Percentiles rank a stretch among this genome's conserved stretches.
Conservation (phyloP, 92 coral and sea anemone genomes). For the Bergia sp. region DNA sequence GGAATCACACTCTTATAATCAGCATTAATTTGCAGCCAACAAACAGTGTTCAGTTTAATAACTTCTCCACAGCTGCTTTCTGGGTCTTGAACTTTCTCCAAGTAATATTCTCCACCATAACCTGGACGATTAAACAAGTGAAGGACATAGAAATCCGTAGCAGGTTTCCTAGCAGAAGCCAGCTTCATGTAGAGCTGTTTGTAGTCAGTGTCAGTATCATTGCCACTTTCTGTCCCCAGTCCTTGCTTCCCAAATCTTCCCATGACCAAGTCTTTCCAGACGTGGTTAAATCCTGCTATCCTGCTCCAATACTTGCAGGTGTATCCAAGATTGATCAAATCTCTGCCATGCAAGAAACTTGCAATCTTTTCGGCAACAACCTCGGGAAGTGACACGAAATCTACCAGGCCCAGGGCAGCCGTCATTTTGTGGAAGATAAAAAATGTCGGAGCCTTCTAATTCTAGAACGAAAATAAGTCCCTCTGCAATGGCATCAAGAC, state of each 20-base stretch:
- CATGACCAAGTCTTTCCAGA: constrained; percentile 66
- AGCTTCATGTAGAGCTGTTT: constrained; percentile 67
- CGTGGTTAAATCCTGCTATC: constrained; percentile 48
- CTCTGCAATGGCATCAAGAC: no score
- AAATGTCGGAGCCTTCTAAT: no score
- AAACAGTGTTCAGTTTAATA: constrained; percentile 60
- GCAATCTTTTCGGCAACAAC: constrained; percentile 73
- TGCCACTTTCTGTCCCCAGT: background rate
- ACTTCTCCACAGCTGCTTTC: constrained; percentile 72
- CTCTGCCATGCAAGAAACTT: constrained; percentile 61
- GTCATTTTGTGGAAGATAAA: background rate
- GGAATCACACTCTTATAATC: constrained; percentile 61
- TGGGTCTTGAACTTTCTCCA: constrained; percentile 61
- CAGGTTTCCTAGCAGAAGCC: constrained; percentile 60
- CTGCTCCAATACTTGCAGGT: constrained; percentile 74
- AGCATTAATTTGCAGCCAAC: constrained; percentile 68
- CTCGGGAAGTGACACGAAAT: constrained; percentile 47
- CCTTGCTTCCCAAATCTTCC: constrained; percentile 63
- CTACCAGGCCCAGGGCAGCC: no score
- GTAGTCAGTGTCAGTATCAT: constrained; percentile 3
- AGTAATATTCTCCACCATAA: constrained; percentile 31
- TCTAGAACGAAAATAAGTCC: no score
- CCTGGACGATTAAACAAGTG: constrained; percentile 48
- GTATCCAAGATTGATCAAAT: constrained; percentile 69
- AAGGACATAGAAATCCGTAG: constrained; percentile 46